Evolutionary conservation across 2,888 invertebrate species (phyloP).

Genomic region (Thera britannica): DNA sequence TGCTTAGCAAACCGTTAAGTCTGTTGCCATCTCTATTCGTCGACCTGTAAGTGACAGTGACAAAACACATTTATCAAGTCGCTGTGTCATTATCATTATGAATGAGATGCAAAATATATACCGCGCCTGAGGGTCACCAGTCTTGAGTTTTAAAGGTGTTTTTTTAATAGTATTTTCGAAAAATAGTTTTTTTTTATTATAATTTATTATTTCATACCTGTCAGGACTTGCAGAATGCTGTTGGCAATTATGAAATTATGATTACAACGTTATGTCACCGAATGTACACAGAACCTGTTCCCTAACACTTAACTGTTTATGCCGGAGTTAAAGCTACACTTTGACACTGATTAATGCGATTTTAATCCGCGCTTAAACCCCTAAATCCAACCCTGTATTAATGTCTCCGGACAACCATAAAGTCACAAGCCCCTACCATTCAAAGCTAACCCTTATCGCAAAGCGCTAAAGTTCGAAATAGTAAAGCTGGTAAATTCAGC

Average conservation of each 20-base stretch:
- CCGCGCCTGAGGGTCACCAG: too few species aligned
- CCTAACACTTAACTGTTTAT: slow-evolving; percentile 85
- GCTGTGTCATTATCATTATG: too few species aligned
- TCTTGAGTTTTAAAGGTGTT: too few species aligned
- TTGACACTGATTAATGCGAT: slow-evolving; percentile 89
- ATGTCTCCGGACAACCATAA: slow-evolving; percentile 82
- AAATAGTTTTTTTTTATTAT: too few species aligned
- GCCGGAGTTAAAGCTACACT: slow-evolving; percentile 79
- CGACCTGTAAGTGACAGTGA: too few species aligned
- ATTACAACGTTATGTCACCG: slow-evolving; percentile 27
- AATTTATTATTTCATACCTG: too few species aligned
- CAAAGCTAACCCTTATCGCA: slow-evolving; percentile 60
- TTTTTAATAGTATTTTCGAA: too few species aligned
- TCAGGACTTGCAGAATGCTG: too few species aligned
- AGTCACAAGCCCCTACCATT: slow-evolving; percentile 63
- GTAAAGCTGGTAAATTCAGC: slow-evolving; percentile 43
- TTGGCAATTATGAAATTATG: not conserved
- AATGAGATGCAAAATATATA: too few species aligned
- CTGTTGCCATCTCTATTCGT: too few species aligned
- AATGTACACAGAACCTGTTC: slow-evolving; percentile 71
- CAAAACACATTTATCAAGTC: too few species aligned
- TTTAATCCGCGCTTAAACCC: slow-evolving; percentile 88
- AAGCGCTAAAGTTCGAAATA: slow-evolving; percentile 51
- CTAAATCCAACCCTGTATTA: slow-evolving; percentile 84
- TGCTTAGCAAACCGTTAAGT: too few species aligned